phyloP scores from a whole-genome alignment of 2,797 vertebrate genomes.

The Morus bassanus region DNA sequence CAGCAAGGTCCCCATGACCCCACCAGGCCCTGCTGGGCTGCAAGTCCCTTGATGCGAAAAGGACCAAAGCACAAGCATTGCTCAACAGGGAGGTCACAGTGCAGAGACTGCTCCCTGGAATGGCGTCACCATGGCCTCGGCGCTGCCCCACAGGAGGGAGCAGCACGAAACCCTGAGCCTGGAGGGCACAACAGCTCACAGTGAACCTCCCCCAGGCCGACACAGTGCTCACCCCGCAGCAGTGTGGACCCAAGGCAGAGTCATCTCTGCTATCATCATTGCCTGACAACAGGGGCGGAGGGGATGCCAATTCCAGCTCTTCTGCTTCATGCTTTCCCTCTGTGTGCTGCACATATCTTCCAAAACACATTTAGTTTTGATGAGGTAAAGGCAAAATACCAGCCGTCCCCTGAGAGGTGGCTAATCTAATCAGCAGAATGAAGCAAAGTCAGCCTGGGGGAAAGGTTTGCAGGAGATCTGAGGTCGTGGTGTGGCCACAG shows the following conservation, averaged over 20 bases:
- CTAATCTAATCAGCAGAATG: not conserved
- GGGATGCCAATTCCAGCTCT: not conserved
- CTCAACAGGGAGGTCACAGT: fast-evolving
- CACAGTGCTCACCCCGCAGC: fast-evolving
- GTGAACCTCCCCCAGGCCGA: not conserved
- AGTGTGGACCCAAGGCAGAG: not conserved
- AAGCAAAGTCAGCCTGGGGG: not conserved
- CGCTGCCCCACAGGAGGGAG: not conserved
- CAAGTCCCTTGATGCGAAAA: not conserved
- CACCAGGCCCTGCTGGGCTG: not conserved
- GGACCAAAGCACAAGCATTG: not conserved
- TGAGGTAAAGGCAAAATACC: not conserved
- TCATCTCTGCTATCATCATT: not conserved
- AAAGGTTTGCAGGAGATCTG: not conserved
- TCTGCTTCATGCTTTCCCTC: not conserved
- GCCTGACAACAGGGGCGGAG: not conserved
- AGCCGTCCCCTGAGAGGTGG: not conserved
- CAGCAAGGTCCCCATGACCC: not conserved
- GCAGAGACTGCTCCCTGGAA: not conserved
- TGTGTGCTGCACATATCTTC: not conserved
- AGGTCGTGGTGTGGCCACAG: not conserved
- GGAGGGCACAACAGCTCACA: not conserved
- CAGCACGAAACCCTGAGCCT: not conserved
- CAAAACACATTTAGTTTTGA: not conserved
- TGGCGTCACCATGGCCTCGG: not conserved